Evolutionary conservation across 1,140 invertebrate species (phyloP), one percentile per base, ranked within the genome.

Genomic region (Drosophila fuyamai): DNA sequence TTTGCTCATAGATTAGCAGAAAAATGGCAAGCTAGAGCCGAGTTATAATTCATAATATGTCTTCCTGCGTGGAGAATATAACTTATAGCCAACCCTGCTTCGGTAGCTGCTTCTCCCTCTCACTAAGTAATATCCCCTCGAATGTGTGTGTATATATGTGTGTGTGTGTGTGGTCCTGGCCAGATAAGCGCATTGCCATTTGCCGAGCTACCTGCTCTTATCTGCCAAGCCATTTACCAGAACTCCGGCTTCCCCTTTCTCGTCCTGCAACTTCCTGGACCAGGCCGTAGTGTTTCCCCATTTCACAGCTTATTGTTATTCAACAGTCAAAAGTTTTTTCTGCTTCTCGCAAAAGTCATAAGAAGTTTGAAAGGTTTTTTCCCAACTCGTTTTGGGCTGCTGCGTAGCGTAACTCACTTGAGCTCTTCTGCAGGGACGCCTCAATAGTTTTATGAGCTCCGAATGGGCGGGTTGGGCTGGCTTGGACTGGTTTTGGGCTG

Each of bases 271-370:
- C 29, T 16, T 38, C 36, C 29, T 36, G 35, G 50, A 38, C 72
- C 55, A 44, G 47, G 48, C 35, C 36, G 32, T 47, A 57, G 67
- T 63, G 56, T 63, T 83, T 75, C 46, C 54, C 72, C 57, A 58
- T 81, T 81, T 72, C 82, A 75, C 63, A 81, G 83, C 83, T 86
- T 86, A 88, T 86, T 86, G 83, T 86, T 88, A 88, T 88, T 88
- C 83, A 83, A 61, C 79, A 73, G 72, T 44, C 62, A 77, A 72
- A 81, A 80, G 76, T 77, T 85, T 77, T 68, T 68, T 51, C 38
- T 51, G 53, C 72, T 57, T 23, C 38, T 47, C 43, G 16, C 55
- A 78, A 82, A 88, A 86, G 83, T 88, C 83, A 88, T 89, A 88
- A 88, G 84, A 88, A 89, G 76, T 79, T 86, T 88, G 76, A 83